phyloP scores from a whole-genome alignment of 2,888 invertebrate genomes.

The Aromia moschata region DNA sequence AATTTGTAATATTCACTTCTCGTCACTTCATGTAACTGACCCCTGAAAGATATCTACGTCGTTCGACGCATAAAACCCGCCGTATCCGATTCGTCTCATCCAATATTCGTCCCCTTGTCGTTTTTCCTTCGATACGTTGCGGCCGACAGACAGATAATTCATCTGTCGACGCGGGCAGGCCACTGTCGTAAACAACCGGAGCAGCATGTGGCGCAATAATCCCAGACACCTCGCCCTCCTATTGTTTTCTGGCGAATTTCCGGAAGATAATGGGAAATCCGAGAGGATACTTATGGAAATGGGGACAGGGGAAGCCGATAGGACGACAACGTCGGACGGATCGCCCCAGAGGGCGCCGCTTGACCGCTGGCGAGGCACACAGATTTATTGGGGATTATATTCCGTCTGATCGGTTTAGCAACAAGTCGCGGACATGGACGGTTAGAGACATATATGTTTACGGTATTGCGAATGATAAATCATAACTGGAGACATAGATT shows the following conservation, averaged over 20 bases:
- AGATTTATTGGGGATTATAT: conserved; percentile 40
- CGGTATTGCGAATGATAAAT: no score
- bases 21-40: no score
- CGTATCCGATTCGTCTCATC: no score
- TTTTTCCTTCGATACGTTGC: neutral
- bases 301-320: conserved; percentile 29
- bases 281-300: conserved; percentile 41
- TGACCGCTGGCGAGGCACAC: conserved; percentile 38
- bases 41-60: no score
- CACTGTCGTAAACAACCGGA: neutral
- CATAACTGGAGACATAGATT: no score
- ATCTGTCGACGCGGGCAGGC: neutral
- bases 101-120: no score
- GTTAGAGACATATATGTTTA: no score
- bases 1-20: no score
- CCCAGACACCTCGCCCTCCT: conserved; percentile 15
- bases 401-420: conserved; percentile 30
- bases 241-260: conserved; percentile 38
- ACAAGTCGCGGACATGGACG: conserved; percentile 34
- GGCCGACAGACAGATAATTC: neutral
- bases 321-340: conserved; percentile 25
- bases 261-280: conserved; percentile 39
- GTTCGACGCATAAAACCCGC: no score
- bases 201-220: neutral
- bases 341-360: conserved; percentile 34